Base-by-base conservation (phyloP, 2,888 invertebrate genomes). In the Lottia gigantea region DNA sequence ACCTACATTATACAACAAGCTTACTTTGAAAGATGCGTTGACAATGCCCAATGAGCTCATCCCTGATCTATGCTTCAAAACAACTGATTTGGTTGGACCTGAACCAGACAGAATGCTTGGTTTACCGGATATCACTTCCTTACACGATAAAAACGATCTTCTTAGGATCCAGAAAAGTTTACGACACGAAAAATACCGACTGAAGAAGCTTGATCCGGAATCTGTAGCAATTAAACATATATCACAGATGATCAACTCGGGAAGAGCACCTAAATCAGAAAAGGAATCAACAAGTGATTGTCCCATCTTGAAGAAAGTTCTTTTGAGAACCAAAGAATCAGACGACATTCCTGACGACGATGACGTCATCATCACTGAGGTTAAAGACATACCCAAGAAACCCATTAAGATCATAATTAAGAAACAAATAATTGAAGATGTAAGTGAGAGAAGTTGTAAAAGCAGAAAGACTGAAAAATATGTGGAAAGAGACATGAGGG, bases 61-160 rank as follows among this genome's bases (percentile, higher is more conserved):
- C 11, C 55, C 55, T 19, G 55, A 55, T 23, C 23, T 55, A 0
- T 12, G 2, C 55, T 55, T 55, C 12, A 55, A 55, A 23, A 55
- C 55, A 19, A 55, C 55, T 23, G 55, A 55, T 55, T 55, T 55
- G 19, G 55, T 55, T 55, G 55, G 55, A 23, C 55, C 55, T 1
- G 55, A 55, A 14, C 55, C 55, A 23, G 55, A 55, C 19, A 11
- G 55, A 23, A 55, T 11, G 19, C 23, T 55, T 12, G 23, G 23
- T 19, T 23, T 23, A 55, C 55, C 23, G 19, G 23, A 55, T 11
- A 55, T 55, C 55, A 19, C 19, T 55, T 23, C 55, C 11, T 8
- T 19, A 23, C 19, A 55, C 11, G 55, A 55, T 15, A 55, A 55
- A 14, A 23, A 55, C 19, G 55, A 55, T 55, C 19, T 55, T 23